Evolutionary conservation across 1,140 invertebrate genomes (phyloP).

Genomic region (Periplaneta americana): DNA sequence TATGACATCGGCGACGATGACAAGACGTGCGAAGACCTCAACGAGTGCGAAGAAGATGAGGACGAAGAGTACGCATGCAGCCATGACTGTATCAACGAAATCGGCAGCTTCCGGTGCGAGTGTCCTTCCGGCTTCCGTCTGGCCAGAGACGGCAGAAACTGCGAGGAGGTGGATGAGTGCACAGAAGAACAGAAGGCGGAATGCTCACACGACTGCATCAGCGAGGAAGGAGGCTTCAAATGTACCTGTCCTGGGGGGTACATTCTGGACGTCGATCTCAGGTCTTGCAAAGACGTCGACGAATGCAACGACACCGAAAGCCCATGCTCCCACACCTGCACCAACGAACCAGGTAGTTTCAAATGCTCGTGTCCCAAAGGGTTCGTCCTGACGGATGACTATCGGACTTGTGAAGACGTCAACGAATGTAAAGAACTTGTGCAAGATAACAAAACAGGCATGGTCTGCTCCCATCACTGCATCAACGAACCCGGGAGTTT

Average conservation of each 20-base stretch:
- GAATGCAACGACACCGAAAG: slow-evolving; percentile 46
- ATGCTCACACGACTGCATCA: slow-evolving; percentile 37
- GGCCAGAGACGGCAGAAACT: slow-evolving; percentile 40
- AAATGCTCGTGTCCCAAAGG: slow-evolving; percentile 42
- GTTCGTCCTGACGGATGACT: slow-evolving; percentile 37
- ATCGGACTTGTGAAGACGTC: slow-evolving; percentile 41
- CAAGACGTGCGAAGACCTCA: slow-evolving; percentile 46
- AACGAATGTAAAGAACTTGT: slow-evolving; percentile 42
- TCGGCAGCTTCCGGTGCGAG: slow-evolving; percentile 46
- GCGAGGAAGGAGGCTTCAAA: slow-evolving; percentile 42
- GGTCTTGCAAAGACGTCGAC: slow-evolving; percentile 46
- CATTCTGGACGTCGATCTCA: slow-evolving; percentile 35
- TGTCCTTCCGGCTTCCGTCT: slow-evolving; percentile 40
- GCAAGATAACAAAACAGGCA: slow-evolving; percentile 31
- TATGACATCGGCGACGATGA: slow-evolving; percentile 40
- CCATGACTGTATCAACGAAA: slow-evolving; percentile 44
- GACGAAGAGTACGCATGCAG: slow-evolving; percentile 2
- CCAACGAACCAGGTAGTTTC: slow-evolving; percentile 57
- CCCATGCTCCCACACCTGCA: slow-evolving; percentile 56
- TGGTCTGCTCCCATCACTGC: slow-evolving; percentile 42
- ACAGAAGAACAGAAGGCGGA: slow-evolving; percentile 27
- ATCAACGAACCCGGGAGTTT: slow-evolving; percentile 46
- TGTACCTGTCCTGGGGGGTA: slow-evolving; percentile 46
- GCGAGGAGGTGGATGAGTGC: slow-evolving; percentile 45
- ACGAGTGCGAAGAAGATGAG: slow-evolving; percentile 45